These are phyloP conservation scores for Dryadula phaetusa DNA, from an alignment of 2,888 invertebrate species.

Conservation along the genomic window DNA sequence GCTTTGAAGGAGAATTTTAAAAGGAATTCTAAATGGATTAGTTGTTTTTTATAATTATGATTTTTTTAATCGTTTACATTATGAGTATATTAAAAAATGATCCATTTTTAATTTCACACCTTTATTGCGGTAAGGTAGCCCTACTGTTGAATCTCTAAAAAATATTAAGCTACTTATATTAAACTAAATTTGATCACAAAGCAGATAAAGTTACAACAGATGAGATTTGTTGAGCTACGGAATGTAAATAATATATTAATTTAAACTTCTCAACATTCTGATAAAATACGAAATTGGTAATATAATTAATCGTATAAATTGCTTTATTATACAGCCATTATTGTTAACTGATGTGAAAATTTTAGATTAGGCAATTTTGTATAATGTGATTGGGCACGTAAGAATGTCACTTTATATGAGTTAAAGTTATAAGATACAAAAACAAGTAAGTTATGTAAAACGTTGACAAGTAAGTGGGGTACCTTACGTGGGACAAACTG, in stretches of 20 bases:
- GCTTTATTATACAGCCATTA: slow-evolving; percentile 32
- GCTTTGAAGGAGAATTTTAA: slow-evolving; percentile 42
- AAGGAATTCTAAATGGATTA: slow-evolving; percentile 38
- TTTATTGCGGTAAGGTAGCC: no score
- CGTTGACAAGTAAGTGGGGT: no score
- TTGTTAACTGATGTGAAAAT: slow-evolving; percentile 23
- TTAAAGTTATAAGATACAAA: neutral
- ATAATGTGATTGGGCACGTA: slow-evolving; percentile 16
- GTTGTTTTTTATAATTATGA: neutral
- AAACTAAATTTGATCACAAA: neutral
- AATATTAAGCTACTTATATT: neutral
- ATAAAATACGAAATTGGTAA: slow-evolving; percentile 29
- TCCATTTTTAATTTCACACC: no score
- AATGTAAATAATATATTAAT: slow-evolving; percentile 26
- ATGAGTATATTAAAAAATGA: no score
- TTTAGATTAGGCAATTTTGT: slow-evolving; percentile 26
- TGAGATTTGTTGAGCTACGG: neutral
- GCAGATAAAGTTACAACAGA: neutral
- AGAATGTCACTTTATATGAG: slow-evolving; percentile 7
- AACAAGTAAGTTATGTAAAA: neutral
- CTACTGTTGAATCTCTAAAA: neutral
- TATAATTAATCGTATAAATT: slow-evolving; percentile 43
- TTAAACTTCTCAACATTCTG: slow-evolving; percentile 20
- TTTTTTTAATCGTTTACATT: no score
- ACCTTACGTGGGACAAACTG: no score